phyloP scores from a whole-genome alignment of 2,797 vertebrate species.

The Adelosebastes latens region DNA sequence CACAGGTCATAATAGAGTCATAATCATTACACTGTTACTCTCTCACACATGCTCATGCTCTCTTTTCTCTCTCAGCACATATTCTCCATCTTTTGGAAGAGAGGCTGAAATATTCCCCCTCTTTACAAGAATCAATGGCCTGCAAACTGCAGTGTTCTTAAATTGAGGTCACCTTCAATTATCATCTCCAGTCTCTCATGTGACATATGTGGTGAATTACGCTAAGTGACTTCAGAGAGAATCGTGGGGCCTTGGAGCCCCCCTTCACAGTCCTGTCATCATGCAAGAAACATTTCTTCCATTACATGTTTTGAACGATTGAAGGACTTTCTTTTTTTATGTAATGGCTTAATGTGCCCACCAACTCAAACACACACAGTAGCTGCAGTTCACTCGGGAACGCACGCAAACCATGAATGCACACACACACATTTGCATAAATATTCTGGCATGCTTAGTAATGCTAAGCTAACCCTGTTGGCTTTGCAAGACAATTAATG shows the following conservation, averaged over 20 bases:
- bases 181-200: conserved; percentile 40
- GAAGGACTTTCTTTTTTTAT: conserved; percentile 17
- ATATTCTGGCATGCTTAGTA: conserved; percentile 48
- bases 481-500: conserved; percentile 51
- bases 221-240: conserved; percentile 52
- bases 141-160: conserved; percentile 47
- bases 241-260: conserved; percentile 28
- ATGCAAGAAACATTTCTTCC: conserved; percentile 36
- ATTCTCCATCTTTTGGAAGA: conserved; percentile 41
- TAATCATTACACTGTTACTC: conserved; percentile 38
- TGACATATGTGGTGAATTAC: conserved; percentile 62
- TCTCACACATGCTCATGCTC: not conserved
- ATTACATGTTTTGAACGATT: conserved; percentile 48
- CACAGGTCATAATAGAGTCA: conserved; percentile 46
- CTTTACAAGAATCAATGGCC: conserved; percentile 51
- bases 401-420: not conserved
- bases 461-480: conserved; percentile 50
- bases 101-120: conserved; percentile 23
- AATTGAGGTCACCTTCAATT: conserved; percentile 76
- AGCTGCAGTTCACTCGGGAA: not conserved
- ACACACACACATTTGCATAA: conserved; percentile 27
- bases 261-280: conserved; percentile 19
- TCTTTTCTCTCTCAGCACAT: conserved; percentile 11
- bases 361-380: conserved; percentile 22
- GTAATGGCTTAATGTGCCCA: conserved; percentile 20